Evolutionary conservation across 1,140 invertebrate species (phyloP).

Genomic region (Oryctes rhinoceros): DNA sequence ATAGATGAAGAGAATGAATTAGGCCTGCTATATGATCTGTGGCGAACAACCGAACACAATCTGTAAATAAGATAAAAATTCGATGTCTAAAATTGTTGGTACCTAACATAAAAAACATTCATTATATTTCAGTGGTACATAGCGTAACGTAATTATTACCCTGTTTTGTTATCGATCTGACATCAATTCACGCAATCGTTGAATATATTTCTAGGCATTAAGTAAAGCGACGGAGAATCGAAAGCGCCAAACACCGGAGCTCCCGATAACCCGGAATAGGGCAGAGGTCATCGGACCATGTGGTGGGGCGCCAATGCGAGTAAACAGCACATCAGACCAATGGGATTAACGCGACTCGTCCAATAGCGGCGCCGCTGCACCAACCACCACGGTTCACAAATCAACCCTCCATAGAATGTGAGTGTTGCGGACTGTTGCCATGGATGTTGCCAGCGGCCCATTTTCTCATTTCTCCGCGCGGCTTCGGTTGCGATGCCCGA

Average conservation of each 20-base stretch:
- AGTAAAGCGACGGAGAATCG: conserved; percentile 29
- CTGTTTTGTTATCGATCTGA: conserved; percentile 20
- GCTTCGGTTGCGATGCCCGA: not conserved
- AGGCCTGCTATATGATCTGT: too few relatives aligned
- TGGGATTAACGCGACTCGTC: conserved; percentile 56
- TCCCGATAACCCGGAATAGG: conserved; percentile 41
- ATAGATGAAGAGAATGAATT: too few relatives aligned
- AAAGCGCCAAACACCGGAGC: conserved; percentile 40
- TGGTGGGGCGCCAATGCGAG: conserved; percentile 54
- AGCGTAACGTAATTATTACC: conserved; percentile 5
- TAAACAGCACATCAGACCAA: conserved; percentile 58
- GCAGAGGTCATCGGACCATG: conserved; percentile 51
- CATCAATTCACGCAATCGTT: conserved; percentile 7
- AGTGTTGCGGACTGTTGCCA: conserved; percentile 29
- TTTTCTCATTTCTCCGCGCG: conserved; percentile 19
- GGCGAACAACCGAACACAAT: too few relatives aligned
- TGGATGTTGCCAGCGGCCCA: conserved; percentile 16
- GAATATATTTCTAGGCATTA: conserved; percentile 31
- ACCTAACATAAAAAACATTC: not conserved
- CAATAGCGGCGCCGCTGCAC: conserved; percentile 51
- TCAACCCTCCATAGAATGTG: conserved; percentile 48
- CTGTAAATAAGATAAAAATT: too few relatives aligned
- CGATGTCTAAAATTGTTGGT: not conserved
- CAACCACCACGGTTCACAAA: conserved; percentile 55
- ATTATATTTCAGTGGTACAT: not conserved